Conservation (phyloP, 1,140 invertebrate genomes). For the Zaprionus vittiger region DNA sequence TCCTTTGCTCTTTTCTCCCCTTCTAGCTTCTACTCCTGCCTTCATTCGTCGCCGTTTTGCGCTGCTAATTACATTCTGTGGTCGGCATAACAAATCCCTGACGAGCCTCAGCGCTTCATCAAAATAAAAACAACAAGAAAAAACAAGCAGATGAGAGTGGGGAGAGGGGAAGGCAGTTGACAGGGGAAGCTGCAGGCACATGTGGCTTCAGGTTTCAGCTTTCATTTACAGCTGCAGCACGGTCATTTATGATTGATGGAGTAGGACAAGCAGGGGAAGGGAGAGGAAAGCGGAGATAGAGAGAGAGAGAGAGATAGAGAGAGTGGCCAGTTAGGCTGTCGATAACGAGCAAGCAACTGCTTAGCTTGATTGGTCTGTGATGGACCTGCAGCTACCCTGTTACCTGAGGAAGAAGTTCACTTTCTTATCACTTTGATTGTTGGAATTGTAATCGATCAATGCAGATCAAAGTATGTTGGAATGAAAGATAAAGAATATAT, state of each 20-base stretch:
- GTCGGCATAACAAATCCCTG: conserved; percentile 77
- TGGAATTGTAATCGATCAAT: background rate
- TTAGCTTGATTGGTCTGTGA: background rate
- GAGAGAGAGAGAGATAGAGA: conserved; percentile 8
- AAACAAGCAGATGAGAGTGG: background rate
- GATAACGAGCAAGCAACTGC: conserved; percentile 1
- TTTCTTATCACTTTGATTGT: background rate
- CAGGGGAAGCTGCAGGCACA: conserved; percentile 46
- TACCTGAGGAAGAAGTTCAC: background rate
- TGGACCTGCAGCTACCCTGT: conserved; percentile 8
- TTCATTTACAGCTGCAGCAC: conserved; percentile 22
- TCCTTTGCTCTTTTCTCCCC: background rate
- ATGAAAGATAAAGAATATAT: too few relatives aligned
- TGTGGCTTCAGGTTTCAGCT: conserved; percentile 43
- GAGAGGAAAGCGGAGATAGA: conserved; percentile 24
- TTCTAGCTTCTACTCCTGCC: background rate
- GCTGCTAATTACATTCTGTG: conserved; percentile 82
- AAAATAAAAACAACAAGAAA: conserved; percentile 36
- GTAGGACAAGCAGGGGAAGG: background rate
- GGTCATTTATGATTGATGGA: conserved; percentile 75
- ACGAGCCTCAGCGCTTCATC: conserved; percentile 13
- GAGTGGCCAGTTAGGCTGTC: background rate
- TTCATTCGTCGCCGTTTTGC: conserved; percentile 63
- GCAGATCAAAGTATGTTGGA: too few relatives aligned
- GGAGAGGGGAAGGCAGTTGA: background rate